Conservation (phyloP, 2,113 vertebrate species). For the Galemys pyrenaicus region DNA sequence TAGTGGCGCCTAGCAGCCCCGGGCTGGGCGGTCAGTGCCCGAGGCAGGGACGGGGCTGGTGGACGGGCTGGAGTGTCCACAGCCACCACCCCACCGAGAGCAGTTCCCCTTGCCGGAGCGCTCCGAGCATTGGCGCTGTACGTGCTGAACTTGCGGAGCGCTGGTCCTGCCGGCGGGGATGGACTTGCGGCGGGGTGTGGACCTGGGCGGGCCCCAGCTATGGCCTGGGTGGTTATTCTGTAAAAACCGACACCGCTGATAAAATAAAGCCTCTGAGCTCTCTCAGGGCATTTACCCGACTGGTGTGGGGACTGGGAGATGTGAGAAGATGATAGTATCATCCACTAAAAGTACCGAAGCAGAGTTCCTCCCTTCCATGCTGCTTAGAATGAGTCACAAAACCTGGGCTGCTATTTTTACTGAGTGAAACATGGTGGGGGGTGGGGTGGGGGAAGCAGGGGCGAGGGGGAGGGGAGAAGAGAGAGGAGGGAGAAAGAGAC, state of each 20-base stretch:
- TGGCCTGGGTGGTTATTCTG: background rate
- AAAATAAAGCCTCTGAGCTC: background rate
- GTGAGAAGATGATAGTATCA: background rate
- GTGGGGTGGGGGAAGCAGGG: background rate
- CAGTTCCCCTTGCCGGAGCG: background rate
- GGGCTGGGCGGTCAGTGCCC: accelerated
- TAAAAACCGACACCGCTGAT: background rate
- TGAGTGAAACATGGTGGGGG: background rate
- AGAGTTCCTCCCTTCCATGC: background rate
- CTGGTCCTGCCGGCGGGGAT: no score
- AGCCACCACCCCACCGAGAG: background rate
- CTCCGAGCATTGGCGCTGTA: background rate
- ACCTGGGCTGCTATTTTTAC: background rate
- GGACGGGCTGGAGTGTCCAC: background rate
- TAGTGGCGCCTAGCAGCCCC: accelerated
- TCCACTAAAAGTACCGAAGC: background rate
- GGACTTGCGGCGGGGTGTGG: background rate
- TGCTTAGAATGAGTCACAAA: background rate
- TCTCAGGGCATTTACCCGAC: background rate
- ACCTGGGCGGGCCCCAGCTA: background rate
- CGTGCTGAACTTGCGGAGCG: background rate
- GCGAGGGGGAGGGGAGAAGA: background rate
- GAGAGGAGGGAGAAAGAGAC: background rate
- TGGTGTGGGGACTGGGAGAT: background rate
- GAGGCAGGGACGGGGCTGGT: background rate